A percentile compares a stretch with the other conserved stretches of the same genome.
Evolutionary conservation across 2,888 invertebrate species (phyloP).

Genomic region (Ptychoptera contaminata): DNA sequence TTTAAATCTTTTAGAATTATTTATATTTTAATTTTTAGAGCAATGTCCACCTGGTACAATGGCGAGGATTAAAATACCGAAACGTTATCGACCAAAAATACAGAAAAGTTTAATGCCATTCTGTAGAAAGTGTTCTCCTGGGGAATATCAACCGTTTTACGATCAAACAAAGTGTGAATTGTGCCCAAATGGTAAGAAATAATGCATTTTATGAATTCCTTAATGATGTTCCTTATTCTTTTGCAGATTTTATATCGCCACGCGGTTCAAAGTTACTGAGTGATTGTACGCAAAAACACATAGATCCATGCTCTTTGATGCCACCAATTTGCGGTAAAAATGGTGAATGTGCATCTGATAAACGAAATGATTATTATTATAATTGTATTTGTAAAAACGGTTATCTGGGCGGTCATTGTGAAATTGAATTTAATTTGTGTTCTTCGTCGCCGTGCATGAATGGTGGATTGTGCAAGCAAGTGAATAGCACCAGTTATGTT

Average conservation of each 20-base stretch:
- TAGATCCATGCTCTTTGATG: slow-evolving; percentile 28
- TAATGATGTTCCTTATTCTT: neutral
- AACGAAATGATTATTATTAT: slow-evolving; percentile 18
- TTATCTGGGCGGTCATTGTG: slow-evolving; percentile 38
- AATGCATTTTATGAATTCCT: neutral
- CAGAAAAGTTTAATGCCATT: slow-evolving; percentile 37
- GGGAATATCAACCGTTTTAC: slow-evolving; percentile 41
- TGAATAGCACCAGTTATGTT: slow-evolving; percentile 13
- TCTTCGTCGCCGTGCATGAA: slow-evolving; percentile 38
- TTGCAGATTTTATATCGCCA: slow-evolving; percentile 26
- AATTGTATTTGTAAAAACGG: slow-evolving; percentile 35
- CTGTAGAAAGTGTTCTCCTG: slow-evolving; percentile 38
- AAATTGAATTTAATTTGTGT: slow-evolving; percentile 33
- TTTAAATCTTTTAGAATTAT: neutral
- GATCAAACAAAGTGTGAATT: slow-evolving; percentile 38
- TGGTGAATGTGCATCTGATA: slow-evolving; percentile 24
- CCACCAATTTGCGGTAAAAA: slow-evolving; percentile 14
- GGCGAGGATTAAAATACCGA: slow-evolving; percentile 23
- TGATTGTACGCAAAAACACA: slow-evolving; percentile 33
- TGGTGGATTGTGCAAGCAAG: slow-evolving; percentile 33
- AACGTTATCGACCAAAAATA: slow-evolving; percentile 17
- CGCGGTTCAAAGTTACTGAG: slow-evolving; percentile 27
- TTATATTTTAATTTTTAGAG: slow-evolving; percentile 29
- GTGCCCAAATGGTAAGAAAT: slow-evolving; percentile 34
- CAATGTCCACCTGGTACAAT: slow-evolving; percentile 39